Evolutionary conservation across 2,888 invertebrate genomes (phyloP).

Genomic region (Hypsopygia costalis): DNA sequence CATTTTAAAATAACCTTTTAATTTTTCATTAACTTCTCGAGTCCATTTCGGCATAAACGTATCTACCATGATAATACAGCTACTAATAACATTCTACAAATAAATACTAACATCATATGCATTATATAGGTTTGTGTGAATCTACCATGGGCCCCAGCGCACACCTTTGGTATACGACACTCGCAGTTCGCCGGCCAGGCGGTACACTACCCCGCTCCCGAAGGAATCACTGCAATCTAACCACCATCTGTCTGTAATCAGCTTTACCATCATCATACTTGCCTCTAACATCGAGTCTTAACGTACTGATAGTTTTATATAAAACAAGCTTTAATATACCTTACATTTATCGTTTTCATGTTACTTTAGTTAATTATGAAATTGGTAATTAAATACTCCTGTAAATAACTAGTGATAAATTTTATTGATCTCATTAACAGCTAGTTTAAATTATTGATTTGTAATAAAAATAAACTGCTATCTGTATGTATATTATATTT

Average conservation of each 20-base stretch:
- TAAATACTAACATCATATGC: no score
- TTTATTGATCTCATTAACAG: no score
- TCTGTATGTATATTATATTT: no score
- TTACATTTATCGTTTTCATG: slow-evolving; percentile 4
- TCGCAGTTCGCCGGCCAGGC: slow-evolving; percentile 84
- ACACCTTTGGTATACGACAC: slow-evolving; percentile 89
- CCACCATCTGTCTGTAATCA: slow-evolving; percentile 38
- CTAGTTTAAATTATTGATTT: no score
- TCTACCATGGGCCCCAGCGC: slow-evolving; percentile 83
- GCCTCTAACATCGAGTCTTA: background rate
- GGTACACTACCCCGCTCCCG: slow-evolving; percentile 56
- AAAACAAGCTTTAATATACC: slow-evolving; percentile 8
- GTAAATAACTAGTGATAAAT: slow-evolving; percentile 14
- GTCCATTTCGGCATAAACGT: no score
- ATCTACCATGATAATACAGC: background rate
- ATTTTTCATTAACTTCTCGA: no score
- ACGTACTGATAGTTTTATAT: background rate
- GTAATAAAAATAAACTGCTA: no score
- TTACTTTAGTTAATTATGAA: slow-evolving; percentile 8
- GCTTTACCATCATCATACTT: slow-evolving; percentile 20
- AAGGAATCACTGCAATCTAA: slow-evolving; percentile 55
- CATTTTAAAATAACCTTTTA: no score
- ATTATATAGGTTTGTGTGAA: slow-evolving; percentile 70
- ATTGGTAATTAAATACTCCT: slow-evolving; percentile 11
- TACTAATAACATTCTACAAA: background rate